phyloP scores from a whole-genome alignment of 2,797 vertebrate species.

The Iguana delicatissima region DNA sequence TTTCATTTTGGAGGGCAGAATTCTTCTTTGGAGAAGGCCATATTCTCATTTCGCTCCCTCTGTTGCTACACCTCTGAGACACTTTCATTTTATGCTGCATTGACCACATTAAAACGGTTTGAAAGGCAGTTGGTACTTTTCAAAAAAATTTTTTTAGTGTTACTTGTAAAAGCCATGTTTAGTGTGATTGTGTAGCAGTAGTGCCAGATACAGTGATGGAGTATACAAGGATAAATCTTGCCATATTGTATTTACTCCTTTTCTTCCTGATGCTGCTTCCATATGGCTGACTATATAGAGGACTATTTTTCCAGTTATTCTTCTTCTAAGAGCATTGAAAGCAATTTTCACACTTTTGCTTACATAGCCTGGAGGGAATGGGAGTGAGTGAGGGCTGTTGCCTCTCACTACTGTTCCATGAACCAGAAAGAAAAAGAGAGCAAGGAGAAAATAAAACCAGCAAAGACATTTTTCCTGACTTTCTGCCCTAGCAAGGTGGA shows the following conservation, averaged over 20 bases:
- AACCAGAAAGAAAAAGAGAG: conserved; percentile 15
- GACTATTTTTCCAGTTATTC: background rate
- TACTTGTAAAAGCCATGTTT: background rate
- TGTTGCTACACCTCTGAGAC: too few species aligned
- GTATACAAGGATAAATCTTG: conserved; percentile 1
- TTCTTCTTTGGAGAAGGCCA: too few species aligned
- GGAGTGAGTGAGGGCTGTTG: background rate
- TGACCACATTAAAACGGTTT: background rate
- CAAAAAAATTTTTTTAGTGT: background rate
- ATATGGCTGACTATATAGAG: background rate
- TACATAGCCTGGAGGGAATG: background rate
- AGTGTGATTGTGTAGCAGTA: background rate
- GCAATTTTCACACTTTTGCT: conserved; percentile 15
- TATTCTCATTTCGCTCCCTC: too few species aligned
- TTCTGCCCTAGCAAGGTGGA: conserved; percentile 6
- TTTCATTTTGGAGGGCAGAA: too few species aligned
- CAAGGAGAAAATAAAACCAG: background rate
- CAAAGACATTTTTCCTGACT: background rate
- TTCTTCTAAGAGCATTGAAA: conserved; percentile 14
- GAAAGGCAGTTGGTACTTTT: background rate
- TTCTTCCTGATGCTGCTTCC: fast-evolving
- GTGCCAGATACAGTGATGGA: background rate
- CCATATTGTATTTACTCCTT: conserved; percentile 23
- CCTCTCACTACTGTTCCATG: background rate
- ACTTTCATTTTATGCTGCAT: background rate